Evolutionary conservation across 1,140 invertebrate genomes (phyloP).

Genomic region (Zaprionus nigranus): DNA sequence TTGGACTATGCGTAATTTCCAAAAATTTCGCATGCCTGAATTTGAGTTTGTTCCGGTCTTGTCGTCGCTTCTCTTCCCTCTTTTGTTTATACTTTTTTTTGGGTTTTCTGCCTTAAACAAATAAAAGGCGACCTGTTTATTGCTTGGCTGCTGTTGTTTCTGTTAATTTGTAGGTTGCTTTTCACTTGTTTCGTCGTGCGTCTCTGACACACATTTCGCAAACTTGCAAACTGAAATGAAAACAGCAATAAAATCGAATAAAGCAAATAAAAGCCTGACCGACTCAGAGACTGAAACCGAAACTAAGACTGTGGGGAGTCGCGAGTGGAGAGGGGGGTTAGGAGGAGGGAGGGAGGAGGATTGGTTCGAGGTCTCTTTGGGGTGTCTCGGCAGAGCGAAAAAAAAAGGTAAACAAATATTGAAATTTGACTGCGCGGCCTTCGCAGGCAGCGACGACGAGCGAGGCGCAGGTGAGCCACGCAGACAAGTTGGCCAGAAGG

Average conservation of each 20-base stretch:
- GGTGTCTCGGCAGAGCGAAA: conserved; percentile 22
- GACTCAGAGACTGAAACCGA: conserved; percentile 21
- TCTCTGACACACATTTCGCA: conserved; percentile 70
- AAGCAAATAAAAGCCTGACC: conserved; percentile 71
- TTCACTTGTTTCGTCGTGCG: conserved; percentile 25
- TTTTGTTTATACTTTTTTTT: conserved; percentile 10
- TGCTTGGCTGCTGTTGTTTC: conserved; percentile 30
- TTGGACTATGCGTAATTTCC: conserved; percentile 57
- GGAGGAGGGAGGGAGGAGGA: not conserved
- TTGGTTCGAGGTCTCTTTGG: conserved; percentile 27
- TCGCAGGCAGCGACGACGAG: conserved; percentile 10
- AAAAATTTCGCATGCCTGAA: conserved; percentile 41
- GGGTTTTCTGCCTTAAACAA: conserved; percentile 4
- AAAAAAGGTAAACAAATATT: conserved; percentile 66
- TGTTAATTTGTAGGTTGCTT: conserved; percentile 75
- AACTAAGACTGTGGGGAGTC: not conserved
- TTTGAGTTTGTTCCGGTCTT: conserved; percentile 45
- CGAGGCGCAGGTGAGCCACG: conserved; percentile 41
- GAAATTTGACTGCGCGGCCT: conserved; percentile 56
- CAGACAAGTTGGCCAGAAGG: conserved; percentile 54
- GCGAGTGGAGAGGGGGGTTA: not conserved
- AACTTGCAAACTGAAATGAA: conserved; percentile 49
- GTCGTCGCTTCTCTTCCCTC: conserved; percentile 15
- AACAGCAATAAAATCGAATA: conserved; percentile 71
- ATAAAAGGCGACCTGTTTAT: conserved; percentile 46